phyloP scores from a whole-genome alignment of 2,113 vertebrate genomes.

The Entomyzon cyanotis region DNA sequence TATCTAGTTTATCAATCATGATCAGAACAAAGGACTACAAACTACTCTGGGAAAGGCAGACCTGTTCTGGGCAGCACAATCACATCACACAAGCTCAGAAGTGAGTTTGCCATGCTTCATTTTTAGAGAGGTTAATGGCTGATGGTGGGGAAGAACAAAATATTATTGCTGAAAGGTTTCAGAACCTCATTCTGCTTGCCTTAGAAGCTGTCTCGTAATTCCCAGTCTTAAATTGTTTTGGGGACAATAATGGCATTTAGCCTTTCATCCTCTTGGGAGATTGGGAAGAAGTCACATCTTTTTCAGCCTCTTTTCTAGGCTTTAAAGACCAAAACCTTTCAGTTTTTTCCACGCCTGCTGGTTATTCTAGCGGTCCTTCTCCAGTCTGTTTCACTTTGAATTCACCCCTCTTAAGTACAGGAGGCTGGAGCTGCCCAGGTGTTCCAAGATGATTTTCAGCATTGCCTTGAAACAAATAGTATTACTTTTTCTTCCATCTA shows the following conservation, averaged over 20 bases:
- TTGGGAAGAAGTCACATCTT: background rate
- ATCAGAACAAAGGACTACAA: background rate
- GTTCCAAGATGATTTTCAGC: background rate
- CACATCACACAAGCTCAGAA: rapidly evolving
- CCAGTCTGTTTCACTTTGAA: background rate
- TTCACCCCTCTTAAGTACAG: background rate
- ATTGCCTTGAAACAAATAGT: background rate
- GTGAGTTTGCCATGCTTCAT: rapidly evolving
- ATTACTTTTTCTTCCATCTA: background rate
- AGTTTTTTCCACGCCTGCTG: background rate
- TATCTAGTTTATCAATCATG: background rate
- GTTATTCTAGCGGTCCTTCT: background rate
- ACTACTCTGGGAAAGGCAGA: background rate
- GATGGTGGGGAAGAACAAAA: background rate
- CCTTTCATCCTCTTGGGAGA: background rate
- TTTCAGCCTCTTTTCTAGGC: background rate
- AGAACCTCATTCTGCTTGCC: background rate
- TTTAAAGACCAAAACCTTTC: background rate
- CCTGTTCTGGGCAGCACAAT: background rate
- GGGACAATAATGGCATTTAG: background rate
- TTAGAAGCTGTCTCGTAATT: background rate
- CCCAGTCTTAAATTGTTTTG: background rate
- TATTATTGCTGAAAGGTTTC: background rate
- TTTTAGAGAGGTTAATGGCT: background rate
- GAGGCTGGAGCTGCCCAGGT: background rate